Base-by-base conservation (phyloP, 2,113 vertebrate species). In the Erpornis zantholeuca region DNA sequence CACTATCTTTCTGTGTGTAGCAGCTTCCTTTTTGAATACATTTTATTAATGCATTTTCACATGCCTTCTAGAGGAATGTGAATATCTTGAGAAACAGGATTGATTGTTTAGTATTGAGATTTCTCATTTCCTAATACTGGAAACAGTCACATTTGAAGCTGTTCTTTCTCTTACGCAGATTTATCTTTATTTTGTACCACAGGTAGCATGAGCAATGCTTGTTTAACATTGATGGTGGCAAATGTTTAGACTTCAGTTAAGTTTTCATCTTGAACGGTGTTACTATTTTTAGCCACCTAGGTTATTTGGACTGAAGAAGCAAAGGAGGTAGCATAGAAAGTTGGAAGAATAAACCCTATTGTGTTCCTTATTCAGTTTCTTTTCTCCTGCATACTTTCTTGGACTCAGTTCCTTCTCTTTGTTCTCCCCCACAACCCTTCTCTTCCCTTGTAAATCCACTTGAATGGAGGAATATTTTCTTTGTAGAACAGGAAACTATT, bases 381-480 rank as follows among this genome's bases (percentile, higher is more conserved):
- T 93, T 92, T 90, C 85, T 96, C 73, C 49, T 93, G 64, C 56
- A 93, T 33, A 23, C 80, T 94, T 94, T 86, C 56, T 92, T 95
- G 85, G 88, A 75, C 66, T 90, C 69, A 82, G 3, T 71, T 94
- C 80, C 64, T 96, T 71, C 52, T 94, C 94, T 97, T 95, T 94
- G 93, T 95, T 96, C 94, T 97, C 29, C 68, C 86, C 54, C 17
- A 2, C 56, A 71, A 52, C 78, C 31, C n/a, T 91, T 92, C 79
- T 95, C 64, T 96, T 90, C 38, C 64, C 88, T 94, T 96, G 76
- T 96, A 96, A 96, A 96, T 93, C 60, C 60, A 83, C 85, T 95
- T 94, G 94, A 95, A 90, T 94, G 88, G 90, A 93, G 72, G 92
- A 94, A 69, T 83, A 91, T 97, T 96, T 97, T 95, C 93, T 92